Evolutionary conservation across 2,113 vertebrate genomes (phyloP), one percentile per base, ranked within the genome.

Genomic region (Stigmatopora nigra): DNA sequence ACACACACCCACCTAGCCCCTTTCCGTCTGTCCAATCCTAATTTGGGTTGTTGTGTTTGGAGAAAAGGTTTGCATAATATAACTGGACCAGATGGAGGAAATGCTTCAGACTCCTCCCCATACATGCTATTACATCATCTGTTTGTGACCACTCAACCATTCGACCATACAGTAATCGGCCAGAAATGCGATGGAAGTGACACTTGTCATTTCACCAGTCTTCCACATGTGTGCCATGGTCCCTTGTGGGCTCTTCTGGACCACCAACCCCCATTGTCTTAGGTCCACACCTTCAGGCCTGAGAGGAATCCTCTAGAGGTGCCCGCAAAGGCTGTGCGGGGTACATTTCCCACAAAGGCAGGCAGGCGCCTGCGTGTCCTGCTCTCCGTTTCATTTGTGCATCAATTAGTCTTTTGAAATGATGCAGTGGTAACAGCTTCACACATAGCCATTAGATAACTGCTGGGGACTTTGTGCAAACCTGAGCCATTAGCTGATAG

Each of bases 41-140:
- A 84, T 87, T 84, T 71, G 52, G 38, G 79, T 53, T 46, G 51
- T 75, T 71, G 69, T 68, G 72, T 75, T 82, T 72, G 76, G 59
- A 76, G 74, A 64, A 56, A 65, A 78, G 64, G 72, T 79, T 74
- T 69, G 68, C 65, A 71, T 74, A 79, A 72, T 82, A 76, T 74
- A 65, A 67, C 56, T 22, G 57, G 70, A 64, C 63, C 73, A 78
- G 65, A 79, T 65, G 64, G 68, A 69, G 17, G 1, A 68, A 63
- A 73, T 58, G 63, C 63, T 63, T 64, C 68, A 65, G 62, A n/a
- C 58, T 48, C 77, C 64, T 35, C 47, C 60, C n/a, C 57, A 44
- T 53, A 49, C 20, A 22, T 51, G 41, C 68, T 75, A 71, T 77
- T 68, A 72, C 68, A 67, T 76, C 69, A 72, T 73, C 52, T 78